Base-by-base conservation (phyloP, 2,888 invertebrate species). In the Stegana nigrithorax region DNA sequence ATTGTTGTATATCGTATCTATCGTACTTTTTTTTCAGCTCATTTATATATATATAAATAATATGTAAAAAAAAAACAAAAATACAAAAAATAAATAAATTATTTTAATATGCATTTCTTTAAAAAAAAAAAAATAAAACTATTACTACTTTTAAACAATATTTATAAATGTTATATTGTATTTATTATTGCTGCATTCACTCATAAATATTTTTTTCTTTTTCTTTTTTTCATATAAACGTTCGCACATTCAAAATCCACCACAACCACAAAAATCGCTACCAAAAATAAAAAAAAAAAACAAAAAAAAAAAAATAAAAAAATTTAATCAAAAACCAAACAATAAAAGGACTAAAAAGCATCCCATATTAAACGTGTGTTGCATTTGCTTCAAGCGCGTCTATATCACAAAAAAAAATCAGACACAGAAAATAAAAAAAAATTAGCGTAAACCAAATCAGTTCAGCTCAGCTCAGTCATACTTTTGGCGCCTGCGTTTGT, bases 131-230 rank as follows among this genome's bases (percentile, higher is more conserved):
- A 21, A 4, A 17, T 23, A 51, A 25, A 53, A 29, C 14, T 39
- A 25, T 60, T 14, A 53, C n/a, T n/a, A n/a, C n/a, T n/a, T n/a
- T n/a, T n/a, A n/a, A n/a, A n/a, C n/a, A 59, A 53, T 36, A 42
- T 47, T 32, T 63, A 62, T 62, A 57, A 58, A 32, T 62, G 58
- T 58, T 51, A 44, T 58, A 36, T 55, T 80, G 72, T 77, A 77
- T 75, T 78, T 78, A 75, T 80, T 82, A 82, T 82, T 82, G 82
- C 83, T 82, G 83, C 82, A 82, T 82, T 83, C 79, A 81, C 79
- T 82, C 82, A 82, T 82, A 73, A 81, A 76, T 75, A 76, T 81
- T 81, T 82, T 82, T 82, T 81, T 72, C 74, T 76, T 81, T 81
- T 82, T 81, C 76, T 74, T 80, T 82, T 78, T 83, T 82, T 82